Percentiles rank a stretch among this genome's conserved stretches.
phyloP scores from a whole-genome alignment of 2,888 invertebrate genomes.

The Ypsolopha scabrella region DNA sequence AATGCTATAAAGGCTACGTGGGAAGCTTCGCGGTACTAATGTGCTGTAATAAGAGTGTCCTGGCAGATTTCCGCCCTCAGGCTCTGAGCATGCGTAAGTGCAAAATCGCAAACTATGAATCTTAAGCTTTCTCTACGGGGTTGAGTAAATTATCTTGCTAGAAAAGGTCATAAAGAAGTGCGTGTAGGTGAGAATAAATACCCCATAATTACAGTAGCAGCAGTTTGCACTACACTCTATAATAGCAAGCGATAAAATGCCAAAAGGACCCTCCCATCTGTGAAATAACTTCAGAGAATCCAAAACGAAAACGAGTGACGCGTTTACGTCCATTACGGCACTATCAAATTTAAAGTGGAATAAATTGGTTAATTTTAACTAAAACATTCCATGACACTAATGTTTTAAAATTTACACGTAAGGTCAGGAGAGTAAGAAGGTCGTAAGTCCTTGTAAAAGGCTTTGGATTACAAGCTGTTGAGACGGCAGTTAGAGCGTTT shows the following conservation, averaged over 20 bases:
- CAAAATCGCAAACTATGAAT: not conserved
- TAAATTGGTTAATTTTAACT: conserved; percentile 21
- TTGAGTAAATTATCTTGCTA: not conserved
- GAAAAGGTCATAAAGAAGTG: not conserved
- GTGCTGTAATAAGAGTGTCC: not conserved
- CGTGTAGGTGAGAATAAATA: not conserved
- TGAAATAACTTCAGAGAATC: not conserved
- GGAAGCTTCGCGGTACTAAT: conserved; percentile 1
- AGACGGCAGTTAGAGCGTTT: conserved; percentile 6
- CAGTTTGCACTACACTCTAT: not conserved
- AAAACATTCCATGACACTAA: conserved; percentile 27
- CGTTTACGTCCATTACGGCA: conserved; percentile 7
- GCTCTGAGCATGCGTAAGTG: not conserved
- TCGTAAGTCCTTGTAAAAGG: conserved; percentile 12
- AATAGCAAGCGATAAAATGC: conserved; percentile 1
- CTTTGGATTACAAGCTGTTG: conserved; percentile 3
- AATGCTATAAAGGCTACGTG: conserved; percentile 1
- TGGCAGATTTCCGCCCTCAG: not conserved
- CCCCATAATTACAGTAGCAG: not conserved
- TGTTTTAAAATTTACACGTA: conserved; percentile 38
- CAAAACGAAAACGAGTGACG: conserved; percentile 2
- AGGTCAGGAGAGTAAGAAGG: conserved; percentile 10
- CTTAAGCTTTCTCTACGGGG: not conserved
- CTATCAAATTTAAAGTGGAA: conserved; percentile 13
- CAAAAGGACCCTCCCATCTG: not conserved